Evolutionary conservation across 2,113 vertebrate species (phyloP).

Genomic region (Lontra canadensis): DNA sequence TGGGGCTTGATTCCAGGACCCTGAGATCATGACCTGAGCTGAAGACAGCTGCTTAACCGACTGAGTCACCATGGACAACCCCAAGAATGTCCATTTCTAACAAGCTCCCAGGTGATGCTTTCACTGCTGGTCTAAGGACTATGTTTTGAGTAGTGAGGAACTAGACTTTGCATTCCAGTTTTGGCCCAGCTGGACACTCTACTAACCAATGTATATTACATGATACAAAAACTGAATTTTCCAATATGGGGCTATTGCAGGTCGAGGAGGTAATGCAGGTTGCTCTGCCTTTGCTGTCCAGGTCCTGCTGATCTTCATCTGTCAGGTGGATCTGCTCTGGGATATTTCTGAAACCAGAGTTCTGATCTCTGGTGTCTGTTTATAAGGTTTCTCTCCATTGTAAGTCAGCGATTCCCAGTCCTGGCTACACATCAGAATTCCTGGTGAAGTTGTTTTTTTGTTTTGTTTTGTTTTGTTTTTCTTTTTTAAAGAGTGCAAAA

Average conservation of each 20-base stretch:
- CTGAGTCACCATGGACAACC: neutral
- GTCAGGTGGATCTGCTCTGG: neutral
- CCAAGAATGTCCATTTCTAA: neutral
- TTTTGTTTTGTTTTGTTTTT: neutral
- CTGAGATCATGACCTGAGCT: neutral
- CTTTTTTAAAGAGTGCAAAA: neutral
- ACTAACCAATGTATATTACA: neutral
- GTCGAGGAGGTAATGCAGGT: rapidly evolving
- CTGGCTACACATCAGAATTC: neutral
- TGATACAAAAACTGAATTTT: neutral
- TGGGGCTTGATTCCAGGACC: too few relatives aligned
- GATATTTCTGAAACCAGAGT: neutral
- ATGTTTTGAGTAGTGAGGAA: neutral
- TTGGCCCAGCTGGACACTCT: neutral
- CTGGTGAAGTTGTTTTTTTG: neutral
- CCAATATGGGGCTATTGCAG: too few relatives aligned
- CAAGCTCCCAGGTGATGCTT: neutral
- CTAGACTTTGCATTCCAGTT: neutral
- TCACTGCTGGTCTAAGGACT: neutral
- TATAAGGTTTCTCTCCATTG: neutral
- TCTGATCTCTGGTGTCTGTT: neutral
- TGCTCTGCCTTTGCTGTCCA: neutral
- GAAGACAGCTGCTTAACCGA: neutral
- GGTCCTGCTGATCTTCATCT: neutral
- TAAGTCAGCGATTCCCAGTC: neutral